Percentiles rank a stretch among this genome's conserved stretches.
These are phyloP conservation scores for Sebastes fasciatus DNA, from an alignment of 2,113 vertebrate genomes.

Conservation along the genomic window DNA sequence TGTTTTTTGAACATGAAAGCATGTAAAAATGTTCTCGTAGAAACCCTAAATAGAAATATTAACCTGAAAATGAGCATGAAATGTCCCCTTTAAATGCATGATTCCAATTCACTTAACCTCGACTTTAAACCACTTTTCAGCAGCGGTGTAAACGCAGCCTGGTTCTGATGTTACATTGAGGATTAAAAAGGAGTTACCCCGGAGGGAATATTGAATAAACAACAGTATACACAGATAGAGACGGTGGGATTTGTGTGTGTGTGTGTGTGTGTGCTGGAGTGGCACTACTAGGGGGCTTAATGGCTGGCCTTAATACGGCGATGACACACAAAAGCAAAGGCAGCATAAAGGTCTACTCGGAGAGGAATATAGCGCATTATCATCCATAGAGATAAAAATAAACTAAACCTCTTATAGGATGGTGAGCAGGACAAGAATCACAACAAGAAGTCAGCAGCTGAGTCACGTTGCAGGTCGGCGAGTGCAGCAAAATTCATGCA, in stretches of 20 bases:
- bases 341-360: conserved; percentile 46
- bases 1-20: too few relatives aligned
- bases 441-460: conserved; percentile 12
- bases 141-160: conserved; percentile 21
- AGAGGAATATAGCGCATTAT: conserved; percentile 43
- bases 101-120: neutral
- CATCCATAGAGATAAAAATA: conserved; percentile 45
- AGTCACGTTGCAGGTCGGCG: neutral
- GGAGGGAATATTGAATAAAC: conserved; percentile 27
- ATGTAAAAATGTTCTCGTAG: too few relatives aligned
- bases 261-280: conserved; percentile 2
- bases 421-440: neutral
- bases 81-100: too few relatives aligned
- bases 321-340: conserved; percentile 71
- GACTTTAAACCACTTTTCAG: neutral
- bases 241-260: conserved; percentile 24
- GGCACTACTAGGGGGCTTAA: conserved; percentile 61
- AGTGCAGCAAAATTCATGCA: neutral
- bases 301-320: conserved; percentile 78
- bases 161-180: neutral
- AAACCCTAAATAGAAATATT: too few relatives aligned
- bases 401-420: conserved; percentile 33
- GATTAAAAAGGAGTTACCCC: conserved; percentile 38
- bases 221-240: conserved; percentile 28
- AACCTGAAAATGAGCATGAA: too few relatives aligned